Evolutionary conservation across 2,888 invertebrate genomes (phyloP).

Genomic region (Platerodrilus igneus): DNA sequence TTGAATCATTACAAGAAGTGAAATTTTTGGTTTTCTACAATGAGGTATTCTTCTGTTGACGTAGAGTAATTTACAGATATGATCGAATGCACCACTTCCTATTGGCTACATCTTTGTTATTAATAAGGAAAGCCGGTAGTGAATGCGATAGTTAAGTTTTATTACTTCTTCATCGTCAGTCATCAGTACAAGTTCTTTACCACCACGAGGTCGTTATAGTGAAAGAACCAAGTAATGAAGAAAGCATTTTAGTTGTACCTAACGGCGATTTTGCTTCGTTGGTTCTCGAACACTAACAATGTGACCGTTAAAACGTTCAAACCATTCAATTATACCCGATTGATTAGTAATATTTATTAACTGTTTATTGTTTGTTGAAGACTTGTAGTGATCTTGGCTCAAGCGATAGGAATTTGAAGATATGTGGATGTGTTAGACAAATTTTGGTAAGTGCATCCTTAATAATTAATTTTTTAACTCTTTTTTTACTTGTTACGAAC

Average conservation of each 20-base stretch:
- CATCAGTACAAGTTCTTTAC: conserved; percentile 16
- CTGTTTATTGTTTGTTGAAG: no score
- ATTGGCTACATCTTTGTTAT: no score
- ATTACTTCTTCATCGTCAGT: conserved; percentile 18
- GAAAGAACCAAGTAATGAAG: conserved; percentile 14
- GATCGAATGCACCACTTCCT: no score
- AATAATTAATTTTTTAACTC: conserved; percentile 1
- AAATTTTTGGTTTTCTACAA: no score
- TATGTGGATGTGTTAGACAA: no score
- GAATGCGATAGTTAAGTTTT: conserved; percentile 33
- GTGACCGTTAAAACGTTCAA: conserved; percentile 12
- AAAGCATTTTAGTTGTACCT: conserved; percentile 9
- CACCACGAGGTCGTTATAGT: conserved; percentile 10
- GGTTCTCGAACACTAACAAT: conserved; percentile 6
- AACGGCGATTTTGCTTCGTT: conserved; percentile 16
- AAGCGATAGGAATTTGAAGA: no score
- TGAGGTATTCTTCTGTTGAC: no score
- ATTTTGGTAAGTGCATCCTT: conserved; percentile 3
- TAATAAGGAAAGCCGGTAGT: conserved; percentile 26
- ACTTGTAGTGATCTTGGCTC: no score
- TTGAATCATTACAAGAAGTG: no score
- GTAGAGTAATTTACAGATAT: no score
- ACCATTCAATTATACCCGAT: conserved; percentile 6
- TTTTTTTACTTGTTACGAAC: no score
- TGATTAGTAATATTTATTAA: no score